Evolutionary conservation across 2,888 invertebrate species (phyloP).

Genomic region (Dryococelus australis): DNA sequence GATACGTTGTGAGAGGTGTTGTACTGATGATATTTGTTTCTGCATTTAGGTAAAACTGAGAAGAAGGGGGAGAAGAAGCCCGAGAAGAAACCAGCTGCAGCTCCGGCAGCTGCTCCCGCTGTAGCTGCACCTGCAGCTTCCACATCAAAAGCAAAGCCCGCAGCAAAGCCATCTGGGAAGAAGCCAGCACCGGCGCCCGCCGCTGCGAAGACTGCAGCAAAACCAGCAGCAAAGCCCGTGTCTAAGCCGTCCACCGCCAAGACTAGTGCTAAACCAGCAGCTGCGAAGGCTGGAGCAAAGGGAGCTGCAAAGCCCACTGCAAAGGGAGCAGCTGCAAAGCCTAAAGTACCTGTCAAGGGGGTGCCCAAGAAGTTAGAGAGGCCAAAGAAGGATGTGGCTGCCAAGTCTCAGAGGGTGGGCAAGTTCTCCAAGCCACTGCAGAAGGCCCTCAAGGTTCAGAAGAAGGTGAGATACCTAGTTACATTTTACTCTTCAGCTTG

Average conservation of each 20-base stretch:
- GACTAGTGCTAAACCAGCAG: conserved; percentile 56
- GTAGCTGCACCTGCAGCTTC: conserved; percentile 31
- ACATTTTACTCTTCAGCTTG: conserved; percentile 21
- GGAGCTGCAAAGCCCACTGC: conserved; percentile 52
- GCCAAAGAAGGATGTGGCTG: conserved; percentile 64
- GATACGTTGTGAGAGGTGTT: too few relatives aligned
- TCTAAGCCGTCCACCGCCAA: conserved; percentile 52
- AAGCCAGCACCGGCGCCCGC: conserved; percentile 57
- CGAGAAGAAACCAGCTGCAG: conserved; percentile 49
- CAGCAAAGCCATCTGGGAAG: conserved; percentile 49
- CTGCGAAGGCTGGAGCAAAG: conserved; percentile 60
- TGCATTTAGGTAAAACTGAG: conserved; percentile 36
- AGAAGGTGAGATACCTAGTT: conserved; percentile 69
- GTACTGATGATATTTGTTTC: not conserved
- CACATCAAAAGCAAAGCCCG: not conserved
- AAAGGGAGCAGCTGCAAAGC: conserved; percentile 61
- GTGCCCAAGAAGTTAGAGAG: conserved; percentile 60
- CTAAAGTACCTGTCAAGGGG: conserved; percentile 52
- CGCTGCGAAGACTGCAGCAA: conserved; percentile 57
- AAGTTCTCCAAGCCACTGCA: conserved; percentile 61
- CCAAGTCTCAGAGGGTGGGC: conserved; percentile 63
- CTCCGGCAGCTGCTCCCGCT: conserved; percentile 31
- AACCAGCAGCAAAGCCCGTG: conserved; percentile 60
- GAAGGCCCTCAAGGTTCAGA: conserved; percentile 85
- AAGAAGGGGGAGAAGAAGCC: conserved; percentile 51